Percentiles rank a stretch among this genome's conserved stretches.
Conservation (phyloP, 2,113 vertebrate genomes). For the Gymnobelideus leadbeateri region DNA sequence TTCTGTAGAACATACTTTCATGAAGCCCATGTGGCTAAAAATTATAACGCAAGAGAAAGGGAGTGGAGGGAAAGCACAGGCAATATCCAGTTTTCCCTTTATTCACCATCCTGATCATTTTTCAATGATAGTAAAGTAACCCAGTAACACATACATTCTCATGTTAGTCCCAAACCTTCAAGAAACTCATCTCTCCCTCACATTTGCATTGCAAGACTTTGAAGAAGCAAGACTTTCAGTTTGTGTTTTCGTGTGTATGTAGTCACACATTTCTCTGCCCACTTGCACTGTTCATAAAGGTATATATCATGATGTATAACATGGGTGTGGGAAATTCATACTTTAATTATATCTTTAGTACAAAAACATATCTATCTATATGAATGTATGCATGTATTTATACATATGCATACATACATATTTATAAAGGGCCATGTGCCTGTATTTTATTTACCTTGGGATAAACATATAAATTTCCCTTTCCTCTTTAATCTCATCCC, state of each 20-base stretch:
- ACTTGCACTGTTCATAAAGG: background rate
- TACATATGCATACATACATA: background rate
- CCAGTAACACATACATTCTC: background rate
- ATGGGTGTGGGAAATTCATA: background rate
- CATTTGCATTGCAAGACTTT: background rate
- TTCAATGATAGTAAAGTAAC: background rate
- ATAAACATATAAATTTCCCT: background rate
- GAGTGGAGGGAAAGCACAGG: background rate
- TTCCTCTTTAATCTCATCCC: background rate
- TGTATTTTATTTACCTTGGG: background rate
- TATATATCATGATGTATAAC: background rate
- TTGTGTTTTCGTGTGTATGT: background rate
- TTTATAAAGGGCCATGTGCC: background rate
- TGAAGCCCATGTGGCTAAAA: background rate
- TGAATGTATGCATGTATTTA: background rate
- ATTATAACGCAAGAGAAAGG: background rate
- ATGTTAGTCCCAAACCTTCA: background rate
- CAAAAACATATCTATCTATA: background rate
- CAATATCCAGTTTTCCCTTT: background rate
- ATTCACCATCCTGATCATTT: background rate
- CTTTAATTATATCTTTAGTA: background rate
- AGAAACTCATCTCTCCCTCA: background rate
- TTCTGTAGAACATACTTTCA: background rate
- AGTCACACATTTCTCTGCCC: background rate
- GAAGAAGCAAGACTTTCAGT: background rate